A percentile compares a stretch with the other conserved stretches of the same genome.
Conservation (phyloP, 1,140 invertebrate genomes). For the Bombus superbus region DNA sequence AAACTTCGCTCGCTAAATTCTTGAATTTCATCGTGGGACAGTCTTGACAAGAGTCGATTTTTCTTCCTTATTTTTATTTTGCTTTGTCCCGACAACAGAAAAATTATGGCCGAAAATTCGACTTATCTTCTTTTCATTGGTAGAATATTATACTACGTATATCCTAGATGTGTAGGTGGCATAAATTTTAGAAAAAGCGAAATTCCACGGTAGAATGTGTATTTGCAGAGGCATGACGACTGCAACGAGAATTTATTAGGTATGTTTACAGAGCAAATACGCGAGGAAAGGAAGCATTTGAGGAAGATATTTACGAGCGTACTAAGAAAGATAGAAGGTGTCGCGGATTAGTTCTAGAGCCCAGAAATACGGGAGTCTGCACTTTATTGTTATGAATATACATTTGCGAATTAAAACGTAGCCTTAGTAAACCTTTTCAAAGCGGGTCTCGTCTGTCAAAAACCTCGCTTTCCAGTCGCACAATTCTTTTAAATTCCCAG, state of each 20-base stretch:
- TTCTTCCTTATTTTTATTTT: no score
- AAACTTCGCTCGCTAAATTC: background rate
- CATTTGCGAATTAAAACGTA: background rate
- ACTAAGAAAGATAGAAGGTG: constrained; percentile 47
- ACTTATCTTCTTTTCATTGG: no score
- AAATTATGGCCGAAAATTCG: no score
- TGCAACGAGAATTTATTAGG: constrained; percentile 48
- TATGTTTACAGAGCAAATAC: constrained; percentile 41
- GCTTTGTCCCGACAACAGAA: background rate
- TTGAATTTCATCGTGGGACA: background rate
- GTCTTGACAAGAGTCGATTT: background rate
- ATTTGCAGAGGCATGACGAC: constrained; percentile 31
- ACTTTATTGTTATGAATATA: constrained; percentile 5
- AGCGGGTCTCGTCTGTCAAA: no score
- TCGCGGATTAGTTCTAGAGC: constrained; percentile 26
- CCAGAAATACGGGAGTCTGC: constrained; percentile 2
- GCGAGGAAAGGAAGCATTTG: constrained; percentile 37
- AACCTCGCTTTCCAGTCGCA: no score
- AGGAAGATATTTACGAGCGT: constrained; percentile 46
- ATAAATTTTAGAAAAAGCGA: background rate
- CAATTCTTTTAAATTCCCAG: no score
- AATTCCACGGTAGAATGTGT: background rate
- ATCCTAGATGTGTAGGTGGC: no score
- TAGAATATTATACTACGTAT: no score
- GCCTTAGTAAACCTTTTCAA: background rate